Evolutionary conservation across 2,888 invertebrate species (phyloP), one percentile per base, ranked within the genome.

Genomic region (Ctenicera cuprea): DNA sequence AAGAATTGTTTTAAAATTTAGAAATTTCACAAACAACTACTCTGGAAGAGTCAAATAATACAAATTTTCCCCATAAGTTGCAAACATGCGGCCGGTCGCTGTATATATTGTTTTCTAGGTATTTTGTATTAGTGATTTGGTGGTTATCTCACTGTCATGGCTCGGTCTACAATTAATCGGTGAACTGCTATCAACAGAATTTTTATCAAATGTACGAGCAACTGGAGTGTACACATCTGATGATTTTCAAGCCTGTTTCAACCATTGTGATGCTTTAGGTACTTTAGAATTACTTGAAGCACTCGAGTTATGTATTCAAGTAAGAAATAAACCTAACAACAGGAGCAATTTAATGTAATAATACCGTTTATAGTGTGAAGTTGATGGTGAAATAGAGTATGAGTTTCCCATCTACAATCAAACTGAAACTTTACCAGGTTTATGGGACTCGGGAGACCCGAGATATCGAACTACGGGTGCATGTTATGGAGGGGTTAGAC

Each of bases 401-500:
- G 94, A 94, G 86, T 93, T 94, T 82, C 94, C 94, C 0, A 91
- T 92, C 80, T 91, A 93, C 82, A 91, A 91, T 83, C 88, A 92
- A 76, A 89, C 91, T 3, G 92, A 93, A 84, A 90, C 91, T 3
- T 83, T 92, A 20, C 90, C 90, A 33, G 92, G 92, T n/a, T 85
- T 93, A 30, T 93, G 93, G 93, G 91, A 92, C 81, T 87, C 89
- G 38, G 88, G 88, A 78, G 89, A 90, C 83, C 86, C 88, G 3
- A 86, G 89, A 43, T 89, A 89, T 78, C 82, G 86, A 45, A 82
- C 84, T 4, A 83, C 84, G 0, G 85, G 87, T 33, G 87, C 89
- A 9, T 89, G 90, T 57, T 93, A 93, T 82, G 91, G 91, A 12
- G 93, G 93, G n/a, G 86, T 92, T 41, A 86, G 91, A 37, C 85